Evolutionary conservation across 2,888 invertebrate species (phyloP), one percentile per base, ranked within the genome.

Genomic region (Tolmerus cingulatus): DNA sequence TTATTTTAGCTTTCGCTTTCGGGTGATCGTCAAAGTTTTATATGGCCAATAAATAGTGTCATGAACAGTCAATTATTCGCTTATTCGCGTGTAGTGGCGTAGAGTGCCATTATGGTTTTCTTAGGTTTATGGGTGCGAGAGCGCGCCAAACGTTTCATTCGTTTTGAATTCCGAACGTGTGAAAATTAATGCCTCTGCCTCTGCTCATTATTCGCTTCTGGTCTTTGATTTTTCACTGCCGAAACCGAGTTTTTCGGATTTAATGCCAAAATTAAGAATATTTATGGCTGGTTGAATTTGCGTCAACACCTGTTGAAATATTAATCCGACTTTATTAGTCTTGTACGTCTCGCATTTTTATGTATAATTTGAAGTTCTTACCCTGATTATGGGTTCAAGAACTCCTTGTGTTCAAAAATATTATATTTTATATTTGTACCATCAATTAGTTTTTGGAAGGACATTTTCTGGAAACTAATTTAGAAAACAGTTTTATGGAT

Each of bases 11-110:
- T 88, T 87, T 88, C 88, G 84, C 86, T 88, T 88, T 88, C 87
- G 81, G 84, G 79, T 87, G 87, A 88, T 88, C 87, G 86, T 88
- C 87, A 88, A 88, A 88, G 51, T 87, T 88, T 88, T 88, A 88
- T 88, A 88, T 88, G 87, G 86, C 87, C 88, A 88, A 88, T 88
- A 88, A 88, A 88, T 86, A 84, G 88, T 88, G 88, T 87, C 88
- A 88, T 88, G 88, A 88, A 87, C 81, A 81, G 81, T 55, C 81
- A 81, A 81, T 81, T 76, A 76, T 76, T 81, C 51, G 81, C 55
- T 81, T 37, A 76, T 76, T 81, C 51, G 81, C 51, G 81, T 55
- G 51, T 14, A 30, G 23, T 37, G 46, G 81, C 81, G 23, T 23
- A 66, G 66, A 66, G 66, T 66, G 66, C 66, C 12, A 66, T 51